Evolutionary conservation across 2,888 invertebrate species (phyloP), one percentile per base, ranked within the genome.

Genomic region (Ectropis crepuscularia): DNA sequence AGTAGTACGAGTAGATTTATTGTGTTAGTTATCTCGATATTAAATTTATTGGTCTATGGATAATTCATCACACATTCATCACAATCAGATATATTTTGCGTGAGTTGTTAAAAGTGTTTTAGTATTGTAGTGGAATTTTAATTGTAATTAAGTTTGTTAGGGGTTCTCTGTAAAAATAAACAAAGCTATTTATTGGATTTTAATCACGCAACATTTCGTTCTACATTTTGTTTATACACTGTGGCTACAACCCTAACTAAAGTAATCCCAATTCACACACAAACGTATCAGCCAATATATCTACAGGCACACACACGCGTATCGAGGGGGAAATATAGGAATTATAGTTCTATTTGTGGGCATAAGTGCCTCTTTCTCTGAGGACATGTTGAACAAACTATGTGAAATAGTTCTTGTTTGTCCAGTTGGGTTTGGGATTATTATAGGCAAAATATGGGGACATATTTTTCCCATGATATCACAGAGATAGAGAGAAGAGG

Each of bases 321-420:
- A n/a, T 2, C 42, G 36, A 46, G 41, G 55, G 51, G 49, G 43
- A 12, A 61, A 53, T 57, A 63, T 53, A 57, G 53, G 37, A 58
- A 58, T 53, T 63, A 53, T 48, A 48, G 28, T 53, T 10, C 28
- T 49, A 47, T 63, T 63, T 45, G 63, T 47, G 58, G 59, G 59
- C 54, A 63, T 59, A 63, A 63, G 54, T 51, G 55, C 48, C 63
- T 39, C 58, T 54, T 63, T 63, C 57, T 37, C 28, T 7, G 45
- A 6, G 49, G 42, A 47, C 12, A 36, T 50, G 54, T 49, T 54
- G 48, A 42, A 16, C 57, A 53, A 62, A 63, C 54, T 59, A 41
- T 45, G 45, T 28, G 46, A 50, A 62, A 63, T 51, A 42, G 50
- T 36, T 41, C 54, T 59, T 49, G 55, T 63, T 59, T 59, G 38